Evolutionary conservation across 2,888 invertebrate species (phyloP), one percentile per base, ranked within the genome.

Genomic region (Theodoxus fluviatilis): DNA sequence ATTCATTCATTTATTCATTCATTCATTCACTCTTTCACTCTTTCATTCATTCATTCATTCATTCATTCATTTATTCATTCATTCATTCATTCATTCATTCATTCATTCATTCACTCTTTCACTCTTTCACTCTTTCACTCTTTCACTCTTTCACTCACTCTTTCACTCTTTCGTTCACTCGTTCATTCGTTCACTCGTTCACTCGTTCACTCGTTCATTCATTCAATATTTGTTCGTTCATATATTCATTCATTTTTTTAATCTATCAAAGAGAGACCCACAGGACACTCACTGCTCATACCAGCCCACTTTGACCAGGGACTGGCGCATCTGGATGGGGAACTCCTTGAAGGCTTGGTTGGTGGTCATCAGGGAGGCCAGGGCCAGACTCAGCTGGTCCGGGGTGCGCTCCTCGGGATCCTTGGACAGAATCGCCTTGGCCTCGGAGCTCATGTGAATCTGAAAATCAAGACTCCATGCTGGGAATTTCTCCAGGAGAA

Each of bases 271-370:
- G 25, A 28, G 28, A 67, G 37, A 31, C 12, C 33, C 40, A 57
- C 0, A 4, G 7, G 9, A 43, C 70, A 84, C 85, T 80, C 76
- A 86, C 86, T 79, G 76, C 75, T 85, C 84, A 74, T 80, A 84
- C 82, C 83, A 84, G 4, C 83, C 85, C 6, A 85, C 85, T 67
- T 81, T 83, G n/a, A 82, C 80, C 3, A 86, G 79, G 66, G 85
- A 85, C 72, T 85, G 84, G 73, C 85, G 85, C 84, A 86, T 85
- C 71, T 85, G 85, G 4, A 85, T 77, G 0, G 86, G 86, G 69
- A 85, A 86, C 71, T 86, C 86, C 18, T 28, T 37, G 28, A 37
- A 35, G 18, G 63, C n/a, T n/a, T n/a, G 25, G 28, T 22, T n/a
- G 59, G 4, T 22, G 25, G 59, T 6, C 4, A 28, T 3, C 6